phyloP scores from a whole-genome alignment of 2,888 invertebrate genomes.

The Acrobasis consociella region DNA sequence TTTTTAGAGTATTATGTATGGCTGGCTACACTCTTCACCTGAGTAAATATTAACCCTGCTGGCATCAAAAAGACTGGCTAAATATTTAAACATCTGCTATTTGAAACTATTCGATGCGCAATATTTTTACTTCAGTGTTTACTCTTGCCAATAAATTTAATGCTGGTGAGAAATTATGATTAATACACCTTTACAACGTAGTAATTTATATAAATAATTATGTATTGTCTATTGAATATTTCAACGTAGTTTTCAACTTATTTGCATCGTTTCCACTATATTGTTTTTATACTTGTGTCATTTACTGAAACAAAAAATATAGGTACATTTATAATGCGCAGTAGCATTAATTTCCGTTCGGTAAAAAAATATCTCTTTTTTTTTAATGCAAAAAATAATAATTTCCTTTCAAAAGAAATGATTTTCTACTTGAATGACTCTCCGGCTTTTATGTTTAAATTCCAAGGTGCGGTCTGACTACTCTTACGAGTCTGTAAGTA shows the following conservation, averaged over 20 bases:
- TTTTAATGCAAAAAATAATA: too few species aligned
- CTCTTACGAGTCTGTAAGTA: slow-evolving; percentile 1
- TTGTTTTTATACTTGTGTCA: slow-evolving; percentile 7
- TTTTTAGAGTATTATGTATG: slow-evolving; percentile 49
- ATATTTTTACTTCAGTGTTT: slow-evolving; percentile 13
- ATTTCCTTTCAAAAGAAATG: too few species aligned
- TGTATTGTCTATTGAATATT: slow-evolving; percentile 2
- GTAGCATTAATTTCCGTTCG: background rate
- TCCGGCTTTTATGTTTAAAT: slow-evolving; percentile 12
- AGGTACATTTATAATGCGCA: slow-evolving; percentile 10
- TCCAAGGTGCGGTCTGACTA: slow-evolving; percentile 8
- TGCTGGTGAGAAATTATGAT: background rate
- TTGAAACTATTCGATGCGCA: slow-evolving; percentile 9
- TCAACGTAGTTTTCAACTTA: background rate
- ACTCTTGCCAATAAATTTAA: slow-evolving; percentile 11
- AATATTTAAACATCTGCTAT: slow-evolving; percentile 17
- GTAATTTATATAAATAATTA: slow-evolving; percentile 5
- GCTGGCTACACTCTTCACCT: slow-evolving; percentile 34
- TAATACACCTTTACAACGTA: slow-evolving; percentile 1
- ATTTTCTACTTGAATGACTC: background rate
- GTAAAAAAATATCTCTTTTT: background rate
- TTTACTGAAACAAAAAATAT: background rate
- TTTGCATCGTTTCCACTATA: slow-evolving; percentile 16
- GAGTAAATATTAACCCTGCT: slow-evolving; percentile 34
- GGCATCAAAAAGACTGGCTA: slow-evolving; percentile 47